Evolutionary conservation across 2,888 invertebrate genomes (phyloP), one percentile per base, ranked within the genome.

Genomic region (Volucella zonaria): DNA sequence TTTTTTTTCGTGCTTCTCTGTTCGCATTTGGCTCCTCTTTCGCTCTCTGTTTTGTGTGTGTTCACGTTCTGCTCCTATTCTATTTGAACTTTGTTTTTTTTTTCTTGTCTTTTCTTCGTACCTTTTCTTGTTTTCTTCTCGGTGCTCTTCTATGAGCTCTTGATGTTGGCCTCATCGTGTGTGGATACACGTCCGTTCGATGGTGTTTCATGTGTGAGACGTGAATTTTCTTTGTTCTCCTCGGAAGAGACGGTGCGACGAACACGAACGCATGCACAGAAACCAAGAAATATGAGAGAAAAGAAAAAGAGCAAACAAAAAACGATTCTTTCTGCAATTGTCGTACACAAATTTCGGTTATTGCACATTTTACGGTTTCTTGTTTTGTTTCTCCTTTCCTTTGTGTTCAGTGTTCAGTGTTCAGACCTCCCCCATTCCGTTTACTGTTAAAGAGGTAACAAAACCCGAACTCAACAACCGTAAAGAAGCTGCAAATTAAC

Each of bases 121-220:
- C 62, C 81, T 81, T 85, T 70, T 77, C 81, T 77, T 85, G 85
- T 85, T 85, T 85, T 81, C 81, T 85, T 85, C 77, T 85, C 6
- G 31, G 31, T 0, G 31, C 31, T 42, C 18, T 62, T 56, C n/a
- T 66, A 8, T 14, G 12, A 8, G 47, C 43, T 12, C 18, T 70
- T 10, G 18, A 9, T 18, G 40, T 62, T 47, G 31, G 64, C 47
- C 38, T 1, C 31, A 31, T 31, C 31, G 31, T 31, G 31, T 31
- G 31, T 4, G 31, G 31, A 31, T 31, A 31, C 31, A 31, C 31
- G 31, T 31, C 31, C 40, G 14, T 12, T 67, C 23, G 11, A 49
- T 42, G 3, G 47, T 38, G 38, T 79, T 47, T 40, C 42, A 47
- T 58, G 12, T 68, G 23, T 6, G 77, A 23, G 45, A 77, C 66